Percentiles rank a stretch among this genome's conserved stretches.
Conservation (phyloP, 35 echinoderm and acorn worm species). For the Apostichopus californicus region DNA sequence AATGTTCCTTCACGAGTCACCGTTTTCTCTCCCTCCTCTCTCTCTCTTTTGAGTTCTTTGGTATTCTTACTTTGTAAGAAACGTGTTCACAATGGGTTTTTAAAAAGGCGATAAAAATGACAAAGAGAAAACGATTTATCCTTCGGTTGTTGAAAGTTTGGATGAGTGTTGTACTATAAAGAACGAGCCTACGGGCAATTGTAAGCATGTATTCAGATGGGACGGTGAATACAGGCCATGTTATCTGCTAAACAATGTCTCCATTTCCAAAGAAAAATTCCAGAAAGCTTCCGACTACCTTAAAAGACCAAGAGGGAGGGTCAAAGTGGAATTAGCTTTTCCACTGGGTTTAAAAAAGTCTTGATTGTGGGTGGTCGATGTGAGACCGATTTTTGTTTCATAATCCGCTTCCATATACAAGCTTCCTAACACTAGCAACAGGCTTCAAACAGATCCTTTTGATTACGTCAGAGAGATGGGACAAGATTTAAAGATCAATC, state of each 20-base stretch:
- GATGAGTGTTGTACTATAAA: background rate
- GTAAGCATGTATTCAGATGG: constrained; percentile 6
- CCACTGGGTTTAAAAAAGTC: background rate
- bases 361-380: constrained; percentile 26
- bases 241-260: constrained; percentile 18
- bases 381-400: background rate
- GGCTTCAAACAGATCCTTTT: background rate
- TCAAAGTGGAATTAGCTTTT: background rate
- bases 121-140: constrained; percentile 3
- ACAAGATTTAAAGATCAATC: background rate
- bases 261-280: constrained; percentile 40
- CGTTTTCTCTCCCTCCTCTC: background rate
- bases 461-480: background rate
- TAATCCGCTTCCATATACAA: constrained; percentile 24
- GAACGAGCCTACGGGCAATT: constrained; percentile 18
- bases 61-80: background rate
- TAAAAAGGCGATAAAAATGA: constrained; percentile 1
- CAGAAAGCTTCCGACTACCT: background rate
- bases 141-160: background rate
- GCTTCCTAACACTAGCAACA: background rate
- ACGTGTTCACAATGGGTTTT: constrained; percentile 8
- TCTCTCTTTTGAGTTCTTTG: background rate
- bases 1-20: constrained; percentile 24
- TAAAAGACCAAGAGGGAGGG: background rate
- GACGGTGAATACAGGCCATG: background rate